These are phyloP conservation scores for Solenodon paradoxus DNA, from an alignment of 2,113 vertebrate genomes.

Conservation along the genomic window DNA sequence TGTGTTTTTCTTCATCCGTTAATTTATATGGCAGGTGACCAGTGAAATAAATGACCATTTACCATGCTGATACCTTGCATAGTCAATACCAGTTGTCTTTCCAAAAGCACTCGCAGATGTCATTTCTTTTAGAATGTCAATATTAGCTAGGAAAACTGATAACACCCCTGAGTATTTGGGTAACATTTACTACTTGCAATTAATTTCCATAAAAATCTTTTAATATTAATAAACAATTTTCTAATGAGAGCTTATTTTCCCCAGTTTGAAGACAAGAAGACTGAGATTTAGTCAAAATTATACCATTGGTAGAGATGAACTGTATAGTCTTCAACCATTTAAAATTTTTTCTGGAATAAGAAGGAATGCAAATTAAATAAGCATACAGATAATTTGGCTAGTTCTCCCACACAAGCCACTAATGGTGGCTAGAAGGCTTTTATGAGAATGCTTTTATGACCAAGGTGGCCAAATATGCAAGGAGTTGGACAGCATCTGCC, in stretches of 20 bases:
- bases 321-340: background rate
- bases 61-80: background rate
- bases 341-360: background rate
- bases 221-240: background rate
- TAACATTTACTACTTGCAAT: background rate
- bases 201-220: background rate
- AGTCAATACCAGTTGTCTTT: background rate
- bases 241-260: background rate
- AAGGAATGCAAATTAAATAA: conserved; percentile 27
- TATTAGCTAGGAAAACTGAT: background rate
- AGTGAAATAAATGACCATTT: no score
- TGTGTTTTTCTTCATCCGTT: background rate
- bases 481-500: background rate
- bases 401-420: background rate
- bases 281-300: background rate
- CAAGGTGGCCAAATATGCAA: background rate
- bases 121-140: background rate
- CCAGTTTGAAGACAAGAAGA: background rate
- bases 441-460: background rate
- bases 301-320: background rate
- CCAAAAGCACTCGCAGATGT: background rate
- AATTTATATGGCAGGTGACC: background rate
- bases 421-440: background rate
- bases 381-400: background rate
- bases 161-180: background rate